These are phyloP conservation scores for Drosophila fulvimacula DNA, from an alignment of 2,888 invertebrate genomes.

Conservation along the genomic window DNA sequence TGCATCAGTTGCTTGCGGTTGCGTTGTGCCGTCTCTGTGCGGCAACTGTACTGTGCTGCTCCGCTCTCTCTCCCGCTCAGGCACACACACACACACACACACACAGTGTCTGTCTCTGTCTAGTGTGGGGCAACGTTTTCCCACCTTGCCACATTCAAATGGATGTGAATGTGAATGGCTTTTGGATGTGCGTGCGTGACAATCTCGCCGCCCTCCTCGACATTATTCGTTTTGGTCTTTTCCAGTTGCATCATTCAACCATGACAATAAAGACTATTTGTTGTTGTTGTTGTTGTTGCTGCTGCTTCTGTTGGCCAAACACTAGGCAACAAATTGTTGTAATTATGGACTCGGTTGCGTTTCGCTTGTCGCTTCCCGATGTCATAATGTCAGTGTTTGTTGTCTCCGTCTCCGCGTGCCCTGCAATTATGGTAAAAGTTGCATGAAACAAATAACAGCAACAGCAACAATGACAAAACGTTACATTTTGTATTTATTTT, in stretches of 20 bases:
- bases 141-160: constrained; percentile 58
- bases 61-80: too few species aligned
- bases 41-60: constrained; percentile 33
- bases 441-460: constrained; percentile 50
- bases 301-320: constrained; percentile 67
- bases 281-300: constrained; percentile 30
- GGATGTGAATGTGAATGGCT: constrained; percentile 39
- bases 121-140: constrained; percentile 43
- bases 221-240: constrained; percentile 50
- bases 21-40: constrained; percentile 14
- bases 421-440: constrained; percentile 79
- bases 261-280: constrained; percentile 70
- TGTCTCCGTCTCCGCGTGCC: constrained; percentile 42
- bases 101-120: background rate
- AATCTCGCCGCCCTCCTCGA: constrained; percentile 53
- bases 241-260: constrained; percentile 78
- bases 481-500: constrained; percentile 55
- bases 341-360: constrained; percentile 74
- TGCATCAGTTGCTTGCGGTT: constrained; percentile 22
- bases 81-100: too few species aligned
- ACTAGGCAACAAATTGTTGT: constrained; percentile 80
- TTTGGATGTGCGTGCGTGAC: constrained; percentile 72
- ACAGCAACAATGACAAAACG: constrained; percentile 55
- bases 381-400: constrained; percentile 69
- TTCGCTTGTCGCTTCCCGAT: constrained; percentile 78